Percentiles rank a stretch among this genome's conserved stretches.
phyloP scores from a whole-genome alignment of 2,113 vertebrate species.

The Penelope pileata region DNA sequence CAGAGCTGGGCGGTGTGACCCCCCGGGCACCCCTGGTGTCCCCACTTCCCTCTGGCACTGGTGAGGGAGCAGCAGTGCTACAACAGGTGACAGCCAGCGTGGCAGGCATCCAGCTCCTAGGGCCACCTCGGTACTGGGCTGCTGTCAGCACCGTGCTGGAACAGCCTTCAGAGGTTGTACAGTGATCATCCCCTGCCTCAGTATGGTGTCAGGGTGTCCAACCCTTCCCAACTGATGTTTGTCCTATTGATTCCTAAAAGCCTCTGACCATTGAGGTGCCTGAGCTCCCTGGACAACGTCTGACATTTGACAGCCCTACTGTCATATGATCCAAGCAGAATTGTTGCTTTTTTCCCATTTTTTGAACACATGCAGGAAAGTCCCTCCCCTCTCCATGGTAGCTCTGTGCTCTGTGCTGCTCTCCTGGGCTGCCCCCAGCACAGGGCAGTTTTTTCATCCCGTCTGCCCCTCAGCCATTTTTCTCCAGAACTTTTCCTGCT shows the following conservation, averaged over 20 bases:
- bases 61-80: accelerated
- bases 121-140: not conserved
- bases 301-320: conserved; percentile 15
- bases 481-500: not conserved
- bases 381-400: not conserved
- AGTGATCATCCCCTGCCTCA: conserved; percentile 5
- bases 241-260: not conserved
- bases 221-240: conserved; percentile 40
- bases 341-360: not conserved
- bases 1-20: not conserved
- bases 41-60: not conserved
- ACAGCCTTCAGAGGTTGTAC: conserved; percentile 51
- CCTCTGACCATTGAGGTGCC: accelerated
- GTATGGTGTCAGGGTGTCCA: accelerated
- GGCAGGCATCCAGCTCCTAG: too few relatives aligned
- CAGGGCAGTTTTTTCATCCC: not conserved
- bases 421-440: not conserved
- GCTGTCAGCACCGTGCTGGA: not conserved
- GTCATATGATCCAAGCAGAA: not conserved
- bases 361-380: not conserved
- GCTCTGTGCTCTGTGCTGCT: not conserved
- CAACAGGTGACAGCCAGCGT: not conserved
- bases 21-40: not conserved
- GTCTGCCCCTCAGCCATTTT: not conserved
- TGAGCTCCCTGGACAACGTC: not conserved